Base-by-base conservation (phyloP, 2,113 vertebrate genomes). In the Zingel zingel region DNA sequence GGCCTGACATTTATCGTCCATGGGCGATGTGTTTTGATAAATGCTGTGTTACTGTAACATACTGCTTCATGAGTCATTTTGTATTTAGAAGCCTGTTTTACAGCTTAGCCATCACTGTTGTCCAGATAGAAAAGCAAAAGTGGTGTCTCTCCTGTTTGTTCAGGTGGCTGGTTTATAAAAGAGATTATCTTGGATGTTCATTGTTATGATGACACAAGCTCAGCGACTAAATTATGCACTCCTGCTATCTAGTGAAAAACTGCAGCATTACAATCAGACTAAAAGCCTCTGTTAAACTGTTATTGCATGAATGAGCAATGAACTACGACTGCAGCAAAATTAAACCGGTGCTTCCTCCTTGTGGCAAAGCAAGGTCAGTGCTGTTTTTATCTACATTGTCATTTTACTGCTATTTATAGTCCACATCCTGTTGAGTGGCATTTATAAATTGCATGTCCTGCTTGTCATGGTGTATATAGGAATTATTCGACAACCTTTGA, bases 351-450 rank as follows among this genome's bases (percentile, higher is more conserved):
- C 81, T 74, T 83, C 89, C 88, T 67, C 86, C 90, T 88, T 64
- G 92, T 90, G 91, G 90, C 30, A 74, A 80, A 86, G 25, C n/a
- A 47, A 62, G 39, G 73, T 79, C 75, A 89, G 18, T 91, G 77
- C 87, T 51, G 23, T 5, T 77, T 71, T 66, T 74, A 21, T 67
- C 21, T 51, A 2, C n/a, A 12, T 30, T 14, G 4, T 19, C 30
- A 70, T 59, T 16, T 79, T 67, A 27, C 16, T 67, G 12, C 9
- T 61, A 56, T 69, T 78, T 27, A 59, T 30, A 58, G 27, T 27
- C 7, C 48, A 45, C 1, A 1, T 13, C 48, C 30, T 33, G 15
- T 61, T 45, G 11, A 69, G 33, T 48, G 57, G 6, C n/a, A 56
- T 82, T 62, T 81, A 9, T 51, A 70, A 71, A 84, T 71, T 68